Evolutionary conservation across 1,140 invertebrate genomes (phyloP).

Genomic region (Cataglyphis hispanica): DNA sequence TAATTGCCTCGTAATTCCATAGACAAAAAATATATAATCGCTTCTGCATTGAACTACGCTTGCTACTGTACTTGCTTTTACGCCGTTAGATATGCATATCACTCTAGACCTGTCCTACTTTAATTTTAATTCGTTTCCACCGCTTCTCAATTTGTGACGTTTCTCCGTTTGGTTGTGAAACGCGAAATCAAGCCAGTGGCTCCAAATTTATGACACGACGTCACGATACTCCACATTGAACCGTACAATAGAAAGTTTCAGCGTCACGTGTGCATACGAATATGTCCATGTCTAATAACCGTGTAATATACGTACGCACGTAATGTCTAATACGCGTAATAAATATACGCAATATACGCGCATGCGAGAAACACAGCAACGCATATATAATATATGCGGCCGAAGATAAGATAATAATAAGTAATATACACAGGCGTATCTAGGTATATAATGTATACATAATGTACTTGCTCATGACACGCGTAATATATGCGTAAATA

Average conservation of each 20-base stretch:
- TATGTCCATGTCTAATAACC: constrained; percentile 27
- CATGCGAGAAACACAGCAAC: neutral
- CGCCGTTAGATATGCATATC: neutral
- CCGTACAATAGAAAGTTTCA: constrained; percentile 49
- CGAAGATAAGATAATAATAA: neutral
- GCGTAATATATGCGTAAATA: constrained; percentile 52
- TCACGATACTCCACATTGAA: constrained; percentile 17
- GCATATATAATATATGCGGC: neutral
- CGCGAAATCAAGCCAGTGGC: neutral
- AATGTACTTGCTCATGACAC: constrained; percentile 1
- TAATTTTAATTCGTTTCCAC: constrained; percentile 27
- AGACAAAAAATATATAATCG: neutral
- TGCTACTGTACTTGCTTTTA: neutral
- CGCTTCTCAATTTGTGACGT: constrained; percentile 29
- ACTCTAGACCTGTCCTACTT: neutral
- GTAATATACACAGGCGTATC: neutral
- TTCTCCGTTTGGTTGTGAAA: constrained; percentile 47
- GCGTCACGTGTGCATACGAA: constrained; percentile 35
- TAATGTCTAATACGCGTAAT: constrained; percentile 15
- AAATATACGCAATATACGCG: constrained; percentile 17
- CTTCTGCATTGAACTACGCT: too few species aligned
- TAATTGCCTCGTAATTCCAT: neutral
- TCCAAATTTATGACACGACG: constrained; percentile 46
- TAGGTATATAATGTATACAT: neutral
- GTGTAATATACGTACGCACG: neutral